Base-by-base conservation (phyloP, 2,113 vertebrate species). In the Ciconia maguari region DNA sequence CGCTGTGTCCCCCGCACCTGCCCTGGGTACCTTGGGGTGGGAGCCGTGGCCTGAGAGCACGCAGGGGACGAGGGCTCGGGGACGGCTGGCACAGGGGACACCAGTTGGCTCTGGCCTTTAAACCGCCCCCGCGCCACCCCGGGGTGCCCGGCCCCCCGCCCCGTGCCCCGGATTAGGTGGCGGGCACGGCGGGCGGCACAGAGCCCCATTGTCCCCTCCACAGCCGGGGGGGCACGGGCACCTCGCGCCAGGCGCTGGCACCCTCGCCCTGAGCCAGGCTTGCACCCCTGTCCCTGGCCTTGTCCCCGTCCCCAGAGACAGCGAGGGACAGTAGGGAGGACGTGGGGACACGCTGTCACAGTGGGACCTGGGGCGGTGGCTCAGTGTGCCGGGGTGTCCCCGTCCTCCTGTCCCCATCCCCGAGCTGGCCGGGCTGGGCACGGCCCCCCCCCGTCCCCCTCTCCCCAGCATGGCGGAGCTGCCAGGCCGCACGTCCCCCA, bases 131-230 rank as follows among this genome's bases (percentile, higher is more conserved):
- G 7, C 10, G 22, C 83, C 80, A 65, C 64, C 60, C 83, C 64
- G 2, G 62, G 91, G 91, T 84, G 87, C 83, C 94, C 86, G 55
- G 25, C 75, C 80, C 75, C 82, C 68, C 4, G 62, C 93, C 95
- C 93, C 91, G 85, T 92, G 91, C 57, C 93, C 91, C 27, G 95
- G 93, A 89, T 96, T 96, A 96, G 68, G 77, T 11, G 9, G 48
- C 64, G 72, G 83, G 29, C 72, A 77, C 29, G 6, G 46, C 57
- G 17, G 61, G 64, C 20, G 61, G 70, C 76, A 93, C 95, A 96
- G 93, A 95, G 95, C 62, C 88, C 77, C 38, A 95, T 96, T 96
- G 95, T 95, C 89, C 91, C 84, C 81, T 83, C 81, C 7, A 29
- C 21, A 8, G 42, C n/a, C 3, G 19, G 42, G 21, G 34, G 48